Evolutionary conservation across 2,113 vertebrate genomes (phyloP), one percentile per base, ranked within the genome.

Genomic region (Eurypyga helias): DNA sequence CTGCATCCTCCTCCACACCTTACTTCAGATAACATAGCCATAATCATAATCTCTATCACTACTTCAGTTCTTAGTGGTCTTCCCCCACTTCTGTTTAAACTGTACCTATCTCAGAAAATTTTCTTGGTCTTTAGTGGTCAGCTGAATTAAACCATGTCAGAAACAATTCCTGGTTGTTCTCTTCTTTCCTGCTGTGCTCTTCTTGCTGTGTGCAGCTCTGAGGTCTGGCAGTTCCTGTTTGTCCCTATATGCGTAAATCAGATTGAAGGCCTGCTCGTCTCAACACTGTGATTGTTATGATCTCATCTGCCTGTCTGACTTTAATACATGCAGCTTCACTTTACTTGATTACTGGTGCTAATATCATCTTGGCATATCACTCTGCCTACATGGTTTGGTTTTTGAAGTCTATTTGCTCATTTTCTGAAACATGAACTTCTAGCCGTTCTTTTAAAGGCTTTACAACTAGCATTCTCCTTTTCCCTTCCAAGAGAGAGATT

Each of bases 221-320:
- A 89, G 55, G 43, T 57, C 79, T 90, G 79, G 67, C 67, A 51
- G 83, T 81, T 88, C 46, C 43, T 92, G 18, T 95, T 92, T 64
- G 71, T 72, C 67, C 90, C 10, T n/a, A 31, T 60, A 65, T 29
- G 67, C 5, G 1, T 92, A 90, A 93, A 83, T 92, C 67, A 89
- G 60, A 34, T 12, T 5, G 24, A 78, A 88, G 34, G 24, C 29
- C 76, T 85, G 76, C 64, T 94, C 5, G 1, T 77, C 69, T 67
- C 81, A 69, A 1, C 33, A 48, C 87, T 0, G 0, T 52, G n/a
- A 21, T 69, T 88, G 7, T 75, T 92, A 34, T 28, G 69, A 94
- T 92, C 91, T 94, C 87, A 72, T 94, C 64, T 72, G 86, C n/a
- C 57, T 87, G 41, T n/a, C 82, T 94, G 91, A 67, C 3, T 3